Evolutionary conservation across 2,888 invertebrate genomes (phyloP), one percentile per base, ranked within the genome.

Genomic region (Nomada ferruginata): DNA sequence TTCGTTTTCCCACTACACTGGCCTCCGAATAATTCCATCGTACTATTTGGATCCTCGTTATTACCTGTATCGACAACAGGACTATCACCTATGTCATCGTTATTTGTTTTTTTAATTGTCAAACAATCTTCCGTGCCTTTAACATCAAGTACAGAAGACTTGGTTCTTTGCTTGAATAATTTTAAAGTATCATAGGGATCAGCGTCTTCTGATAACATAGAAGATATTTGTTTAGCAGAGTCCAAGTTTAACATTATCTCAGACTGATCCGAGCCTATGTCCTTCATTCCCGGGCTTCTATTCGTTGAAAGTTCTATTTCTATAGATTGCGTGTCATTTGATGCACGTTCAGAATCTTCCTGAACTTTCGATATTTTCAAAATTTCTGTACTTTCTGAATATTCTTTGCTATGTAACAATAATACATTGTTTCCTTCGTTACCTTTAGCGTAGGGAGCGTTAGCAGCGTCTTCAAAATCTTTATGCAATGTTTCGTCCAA

Each of bases 181-280:
- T 92, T 93, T 64, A 93, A 84, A 2, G 93, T 93, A 63, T 93
- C 93, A 20, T 93, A 93, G 26, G 92, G 90, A 83, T 91, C 92
- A 2, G 87, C 85, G 36, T 90, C 87, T 23, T 91, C 89, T 0
- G 87, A 83, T 4, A 92, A 69, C 26, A 91, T 90, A 2, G 89
- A 86, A 4, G 91, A 90, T n/a, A 91, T 88, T 72, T 91, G 87
- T 59, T 87, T 90, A 5, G 91, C 85, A 10, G 88, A 88, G 44
- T 87, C 87, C 3, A 73, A 57, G 53, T 74, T 85, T 15, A 88
- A 75, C 18, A 83, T 74, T 52, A 79, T 83, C 4, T 88, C 89
- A n/a, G 57, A 23, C 7, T 75, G 71, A 47, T 78, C 73, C 7
- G 70, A 64, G 53, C 42, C 52, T 63, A 85, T 69, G 13, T 82